A percentile compares a stretch with the other conserved stretches of the same genome.
These are phyloP conservation scores for Daboia siamensis DNA, from an alignment of 2,113 vertebrate species.

Conservation along the genomic window DNA sequence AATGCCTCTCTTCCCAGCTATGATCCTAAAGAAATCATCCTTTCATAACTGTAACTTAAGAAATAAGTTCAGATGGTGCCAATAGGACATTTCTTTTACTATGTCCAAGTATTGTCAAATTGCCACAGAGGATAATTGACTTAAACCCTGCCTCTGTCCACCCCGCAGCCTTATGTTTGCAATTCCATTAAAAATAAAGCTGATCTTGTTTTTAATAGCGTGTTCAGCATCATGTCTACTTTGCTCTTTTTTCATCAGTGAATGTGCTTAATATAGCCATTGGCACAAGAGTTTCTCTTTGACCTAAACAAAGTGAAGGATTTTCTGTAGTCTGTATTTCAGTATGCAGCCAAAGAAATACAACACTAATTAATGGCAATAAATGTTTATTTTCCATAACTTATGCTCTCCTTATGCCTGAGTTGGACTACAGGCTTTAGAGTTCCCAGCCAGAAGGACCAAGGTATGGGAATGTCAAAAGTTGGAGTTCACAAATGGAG, in stretches of 20 bases:
- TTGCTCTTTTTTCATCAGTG: background rate
- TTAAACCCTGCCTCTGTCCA: background rate
- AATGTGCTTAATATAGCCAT: slow-evolving; percentile 20
- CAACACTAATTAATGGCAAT: slow-evolving; percentile 68
- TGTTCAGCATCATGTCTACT: background rate
- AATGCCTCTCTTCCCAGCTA: background rate
- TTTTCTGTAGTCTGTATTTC: slow-evolving; percentile 40
- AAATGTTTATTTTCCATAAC: slow-evolving; percentile 54
- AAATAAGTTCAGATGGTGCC: background rate
- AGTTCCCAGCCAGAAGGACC: background rate
- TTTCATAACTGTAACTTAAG: too few relatives aligned
- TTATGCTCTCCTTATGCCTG: background rate
- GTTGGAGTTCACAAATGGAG: background rate
- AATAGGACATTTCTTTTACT: background rate
- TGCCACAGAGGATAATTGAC: background rate
- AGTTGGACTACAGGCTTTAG: background rate
- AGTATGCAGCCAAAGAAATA: slow-evolving; percentile 46
- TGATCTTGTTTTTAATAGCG: background rate
- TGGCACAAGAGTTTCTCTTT: slow-evolving; percentile 37
- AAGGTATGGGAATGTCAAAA: background rate
- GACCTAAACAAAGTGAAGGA: slow-evolving; percentile 51
- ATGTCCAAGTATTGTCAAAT: background rate
- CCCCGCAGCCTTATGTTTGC: background rate
- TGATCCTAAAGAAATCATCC: background rate
- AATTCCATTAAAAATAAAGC: background rate